Conservation (phyloP, 1,140 invertebrate genomes). For the Polyergus mexicanus region DNA sequence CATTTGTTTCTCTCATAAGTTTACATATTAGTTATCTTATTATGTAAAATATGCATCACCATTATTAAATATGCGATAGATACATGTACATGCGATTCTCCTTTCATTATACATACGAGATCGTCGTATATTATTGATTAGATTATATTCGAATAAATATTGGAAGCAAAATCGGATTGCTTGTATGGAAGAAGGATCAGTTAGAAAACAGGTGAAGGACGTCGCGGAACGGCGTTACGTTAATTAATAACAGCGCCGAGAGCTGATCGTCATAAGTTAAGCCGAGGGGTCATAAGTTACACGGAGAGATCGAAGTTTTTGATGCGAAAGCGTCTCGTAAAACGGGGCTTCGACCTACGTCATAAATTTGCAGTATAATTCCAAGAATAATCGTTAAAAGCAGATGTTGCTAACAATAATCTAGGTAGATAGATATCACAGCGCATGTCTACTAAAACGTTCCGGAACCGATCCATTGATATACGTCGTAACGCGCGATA, state of each 20-base stretch:
- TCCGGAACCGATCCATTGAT: constrained; percentile 69
- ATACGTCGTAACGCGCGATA: constrained; percentile 56
- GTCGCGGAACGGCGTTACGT: background rate
- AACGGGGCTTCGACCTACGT: constrained; percentile 52
- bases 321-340: constrained; percentile 67
- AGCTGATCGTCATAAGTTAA: constrained; percentile 43
- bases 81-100: too few relatives aligned
- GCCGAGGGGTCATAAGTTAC: constrained; percentile 40
- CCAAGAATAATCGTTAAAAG: constrained; percentile 73
- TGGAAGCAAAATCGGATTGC: background rate
- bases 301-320: constrained; percentile 64
- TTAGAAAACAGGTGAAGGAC: constrained; percentile 6
- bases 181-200: constrained; percentile 7
- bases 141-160: background rate
- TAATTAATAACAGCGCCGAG: constrained; percentile 64
- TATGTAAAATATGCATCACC: background rate
- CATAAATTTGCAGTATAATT: constrained; percentile 72
- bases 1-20: background rate
- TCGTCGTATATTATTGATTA: background rate
- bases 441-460: constrained; percentile 62
- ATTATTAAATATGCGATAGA: background rate
- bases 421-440: constrained; percentile 67
- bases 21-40: background rate
- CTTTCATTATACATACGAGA: background rate
- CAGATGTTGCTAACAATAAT: constrained; percentile 75